These are phyloP conservation scores for Aramus guarauna DNA, from an alignment of 2,113 vertebrate genomes.

Conservation along the genomic window DNA sequence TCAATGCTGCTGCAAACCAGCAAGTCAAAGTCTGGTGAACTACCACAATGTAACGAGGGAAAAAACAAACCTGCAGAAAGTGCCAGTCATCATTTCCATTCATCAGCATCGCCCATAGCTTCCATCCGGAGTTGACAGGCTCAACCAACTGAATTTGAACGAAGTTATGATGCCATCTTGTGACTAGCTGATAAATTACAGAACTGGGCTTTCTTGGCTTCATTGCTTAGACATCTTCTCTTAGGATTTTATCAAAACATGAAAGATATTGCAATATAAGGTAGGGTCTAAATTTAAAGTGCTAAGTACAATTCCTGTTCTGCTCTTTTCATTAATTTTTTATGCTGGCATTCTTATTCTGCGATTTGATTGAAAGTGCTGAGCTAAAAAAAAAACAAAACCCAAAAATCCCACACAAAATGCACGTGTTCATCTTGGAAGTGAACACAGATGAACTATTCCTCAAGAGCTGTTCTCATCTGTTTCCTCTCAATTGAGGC, in stretches of 20 bases:
- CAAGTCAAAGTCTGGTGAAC: not conserved
- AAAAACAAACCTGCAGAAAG: not conserved
- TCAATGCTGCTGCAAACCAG: not conserved
- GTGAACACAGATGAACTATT: not conserved
- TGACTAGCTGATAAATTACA: not conserved
- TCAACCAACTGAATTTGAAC: rapidly evolving
- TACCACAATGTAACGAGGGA: rapidly evolving
- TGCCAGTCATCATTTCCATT: not conserved
- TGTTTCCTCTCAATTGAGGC: not conserved
- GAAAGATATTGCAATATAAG: rapidly evolving
- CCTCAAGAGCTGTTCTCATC: not conserved
- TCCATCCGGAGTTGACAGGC: rapidly evolving
- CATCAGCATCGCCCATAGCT: rapidly evolving
- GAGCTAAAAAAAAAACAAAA: not conserved
- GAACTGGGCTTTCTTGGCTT: rapidly evolving
- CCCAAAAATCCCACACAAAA: not conserved
- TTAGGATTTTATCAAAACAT: not conserved
- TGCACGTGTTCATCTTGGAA: rapidly evolving
- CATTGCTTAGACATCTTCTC: rapidly evolving
- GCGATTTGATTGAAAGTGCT: not conserved
- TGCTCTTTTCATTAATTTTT: not conserved
- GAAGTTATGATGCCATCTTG: conserved; percentile 29
- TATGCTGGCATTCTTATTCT: not conserved
- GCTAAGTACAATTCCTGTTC: not conserved
- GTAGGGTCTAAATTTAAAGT: not conserved